phyloP scores from a whole-genome alignment of 30 jellyfish, hydroid and myxozoan species.

The Catostylus mosaicus region DNA sequence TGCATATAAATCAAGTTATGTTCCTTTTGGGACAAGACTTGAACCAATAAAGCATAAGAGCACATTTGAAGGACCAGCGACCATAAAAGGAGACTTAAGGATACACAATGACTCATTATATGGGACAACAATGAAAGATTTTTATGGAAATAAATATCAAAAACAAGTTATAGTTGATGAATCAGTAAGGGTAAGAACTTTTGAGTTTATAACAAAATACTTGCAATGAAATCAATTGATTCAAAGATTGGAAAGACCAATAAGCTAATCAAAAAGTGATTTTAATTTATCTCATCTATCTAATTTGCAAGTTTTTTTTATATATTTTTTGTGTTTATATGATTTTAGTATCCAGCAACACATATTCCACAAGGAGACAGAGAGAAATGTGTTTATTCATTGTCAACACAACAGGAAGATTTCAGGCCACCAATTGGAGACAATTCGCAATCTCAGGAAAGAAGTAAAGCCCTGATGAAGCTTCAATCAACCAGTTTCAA shows the following conservation, averaged over 20 bases:
- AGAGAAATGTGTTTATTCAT: slow-evolving; percentile 27
- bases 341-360: slow-evolving; percentile 73
- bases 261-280: too few species aligned
- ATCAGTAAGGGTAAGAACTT: slow-evolving; percentile 45
- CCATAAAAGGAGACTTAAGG: slow-evolving; percentile 67
- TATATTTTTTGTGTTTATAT: too few species aligned
- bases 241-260: too few species aligned
- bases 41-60: slow-evolving; percentile 42
- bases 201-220: too few species aligned
- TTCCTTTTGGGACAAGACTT: slow-evolving; percentile 27
- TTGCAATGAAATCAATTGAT: too few species aligned
- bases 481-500: slow-evolving; percentile 67
- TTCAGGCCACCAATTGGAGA: slow-evolving; percentile 10
- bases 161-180: slow-evolving; percentile 51
- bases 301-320: too few species aligned
- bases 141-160: slow-evolving; percentile 45
- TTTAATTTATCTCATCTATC: too few species aligned
- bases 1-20: slow-evolving; percentile 60
- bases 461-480: slow-evolving; percentile 38
- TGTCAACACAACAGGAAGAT: slow-evolving; percentile 66
- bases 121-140: slow-evolving; percentile 59
- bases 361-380: slow-evolving; percentile 85
- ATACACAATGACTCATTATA: slow-evolving; percentile 40
- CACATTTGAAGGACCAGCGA: slow-evolving; percentile 23
- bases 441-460: background rate